phyloP scores from a whole-genome alignment of 2,888 invertebrate species.

The Apamea anceps region DNA sequence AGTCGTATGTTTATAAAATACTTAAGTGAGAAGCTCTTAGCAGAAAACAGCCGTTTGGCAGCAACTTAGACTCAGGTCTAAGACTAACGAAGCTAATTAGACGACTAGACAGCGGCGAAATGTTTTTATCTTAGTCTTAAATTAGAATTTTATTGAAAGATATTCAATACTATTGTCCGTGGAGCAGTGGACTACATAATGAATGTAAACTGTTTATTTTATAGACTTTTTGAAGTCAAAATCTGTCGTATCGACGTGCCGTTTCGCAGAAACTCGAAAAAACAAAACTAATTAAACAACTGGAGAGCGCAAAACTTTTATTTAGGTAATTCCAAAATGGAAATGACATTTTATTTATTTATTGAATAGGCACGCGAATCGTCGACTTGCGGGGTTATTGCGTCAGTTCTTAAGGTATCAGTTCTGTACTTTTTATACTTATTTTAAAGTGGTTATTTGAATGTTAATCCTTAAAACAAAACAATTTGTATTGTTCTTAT shows the following conservation, averaged over 20 bases:
- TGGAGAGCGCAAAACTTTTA: constrained; percentile 13
- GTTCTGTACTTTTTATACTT: background rate
- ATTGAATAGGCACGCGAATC: background rate
- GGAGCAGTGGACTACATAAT: background rate
- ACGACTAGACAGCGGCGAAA: constrained; percentile 12
- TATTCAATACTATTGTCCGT: constrained; percentile 24
- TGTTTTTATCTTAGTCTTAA: constrained; percentile 26
- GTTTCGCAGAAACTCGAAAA: constrained; percentile 23
- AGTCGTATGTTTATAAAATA: constrained; percentile 17
- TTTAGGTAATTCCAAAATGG: background rate
- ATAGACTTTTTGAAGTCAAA: background rate
- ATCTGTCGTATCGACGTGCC: background rate
- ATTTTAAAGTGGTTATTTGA: background rate
- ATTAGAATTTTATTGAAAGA: constrained; percentile 27
- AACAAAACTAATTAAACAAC: constrained; percentile 38
- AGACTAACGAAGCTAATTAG: constrained; percentile 30
- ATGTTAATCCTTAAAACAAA: background rate
- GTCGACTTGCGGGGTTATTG: background rate
- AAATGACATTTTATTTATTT: background rate
- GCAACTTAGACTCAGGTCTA: constrained; percentile 13
- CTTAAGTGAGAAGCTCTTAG: constrained; percentile 14
- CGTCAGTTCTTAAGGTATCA: background rate
- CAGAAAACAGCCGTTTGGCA: constrained; percentile 19
- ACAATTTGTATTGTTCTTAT: background rate
- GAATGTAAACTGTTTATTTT: background rate